phyloP scores from a whole-genome alignment of 2,888 invertebrate species.

The Fragum fragum region DNA sequence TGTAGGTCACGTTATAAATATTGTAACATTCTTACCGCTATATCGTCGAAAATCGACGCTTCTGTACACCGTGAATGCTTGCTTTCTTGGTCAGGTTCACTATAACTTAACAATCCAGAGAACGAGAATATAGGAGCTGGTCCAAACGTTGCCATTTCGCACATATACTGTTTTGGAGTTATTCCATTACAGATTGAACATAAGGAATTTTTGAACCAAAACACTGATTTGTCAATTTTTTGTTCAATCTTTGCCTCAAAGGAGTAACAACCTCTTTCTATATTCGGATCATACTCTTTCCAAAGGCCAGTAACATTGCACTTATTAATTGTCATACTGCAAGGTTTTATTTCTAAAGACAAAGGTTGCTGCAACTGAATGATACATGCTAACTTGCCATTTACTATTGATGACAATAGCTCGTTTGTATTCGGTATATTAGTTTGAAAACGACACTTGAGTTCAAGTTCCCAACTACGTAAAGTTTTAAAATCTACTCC shows the following conservation, averaged over 20 bases:
- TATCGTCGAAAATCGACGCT: not conserved
- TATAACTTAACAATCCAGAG: not conserved
- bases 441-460: not conserved
- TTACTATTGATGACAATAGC: not conserved
- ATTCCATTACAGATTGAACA: conserved; percentile 1
- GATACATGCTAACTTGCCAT: not conserved
- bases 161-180: not conserved
- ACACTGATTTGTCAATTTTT: not conserved
- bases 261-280: not conserved
- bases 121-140: not conserved
- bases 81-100: no score
- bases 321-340: not conserved
- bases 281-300: not conserved
- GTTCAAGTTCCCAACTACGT: not conserved
- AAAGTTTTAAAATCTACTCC: not conserved
- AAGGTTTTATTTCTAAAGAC: not conserved
- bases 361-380: not conserved
- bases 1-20: not conserved
- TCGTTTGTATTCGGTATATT: not conserved
- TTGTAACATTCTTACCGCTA: not conserved
- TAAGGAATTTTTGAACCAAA: not conserved
- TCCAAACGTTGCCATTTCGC: not conserved
- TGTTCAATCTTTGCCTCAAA: not conserved
- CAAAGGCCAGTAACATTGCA: not conserved
- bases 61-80: not conserved